These are phyloP conservation scores for Notarius lentiginosus DNA, from an alignment of 2,113 vertebrate genomes.

Conservation along the genomic window DNA sequence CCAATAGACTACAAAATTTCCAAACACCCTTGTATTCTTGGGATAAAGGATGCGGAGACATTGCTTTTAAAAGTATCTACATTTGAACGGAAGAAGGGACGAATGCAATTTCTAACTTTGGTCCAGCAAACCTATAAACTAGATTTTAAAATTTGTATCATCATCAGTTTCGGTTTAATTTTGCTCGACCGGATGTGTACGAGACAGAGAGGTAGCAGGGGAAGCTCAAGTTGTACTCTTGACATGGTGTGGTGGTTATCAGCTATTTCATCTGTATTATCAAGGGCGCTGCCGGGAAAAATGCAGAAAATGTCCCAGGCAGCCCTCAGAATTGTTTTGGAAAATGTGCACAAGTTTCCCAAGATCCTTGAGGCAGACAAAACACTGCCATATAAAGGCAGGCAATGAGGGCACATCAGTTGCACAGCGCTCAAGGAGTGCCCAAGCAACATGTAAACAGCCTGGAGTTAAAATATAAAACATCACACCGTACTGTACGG, in stretches of 20 bases:
- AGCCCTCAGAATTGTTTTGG: slow-evolving; percentile 58
- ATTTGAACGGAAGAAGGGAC: background rate
- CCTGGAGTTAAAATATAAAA: slow-evolving; percentile 3
- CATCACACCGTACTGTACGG: slow-evolving; percentile 11
- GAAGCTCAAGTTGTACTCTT: background rate
- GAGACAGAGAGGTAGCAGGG: slow-evolving; percentile 27
- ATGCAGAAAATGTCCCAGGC: slow-evolving; percentile 43
- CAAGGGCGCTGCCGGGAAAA: slow-evolving; percentile 29
- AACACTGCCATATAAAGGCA: slow-evolving; percentile 69
- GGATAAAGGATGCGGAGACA: background rate
- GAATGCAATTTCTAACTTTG: background rate
- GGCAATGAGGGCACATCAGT: slow-evolving; percentile 39
- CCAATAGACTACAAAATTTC: background rate
- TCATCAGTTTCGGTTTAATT: background rate
- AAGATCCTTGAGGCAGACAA: slow-evolving; percentile 55
- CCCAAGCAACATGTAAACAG: slow-evolving; percentile 24
- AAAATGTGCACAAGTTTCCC: slow-evolving; percentile 55
- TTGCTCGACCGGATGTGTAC: background rate
- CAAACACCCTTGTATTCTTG: background rate
- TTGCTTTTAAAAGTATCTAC: background rate
- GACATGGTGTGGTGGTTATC: slow-evolving; percentile 21
- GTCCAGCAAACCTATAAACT: background rate
- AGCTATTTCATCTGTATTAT: slow-evolving; percentile 47
- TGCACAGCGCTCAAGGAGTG: slow-evolving; percentile 24
- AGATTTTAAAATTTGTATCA: background rate